These are phyloP conservation scores for Vanessa tameamea DNA, from an alignment of 1,140 invertebrate genomes.

Conservation along the genomic window DNA sequence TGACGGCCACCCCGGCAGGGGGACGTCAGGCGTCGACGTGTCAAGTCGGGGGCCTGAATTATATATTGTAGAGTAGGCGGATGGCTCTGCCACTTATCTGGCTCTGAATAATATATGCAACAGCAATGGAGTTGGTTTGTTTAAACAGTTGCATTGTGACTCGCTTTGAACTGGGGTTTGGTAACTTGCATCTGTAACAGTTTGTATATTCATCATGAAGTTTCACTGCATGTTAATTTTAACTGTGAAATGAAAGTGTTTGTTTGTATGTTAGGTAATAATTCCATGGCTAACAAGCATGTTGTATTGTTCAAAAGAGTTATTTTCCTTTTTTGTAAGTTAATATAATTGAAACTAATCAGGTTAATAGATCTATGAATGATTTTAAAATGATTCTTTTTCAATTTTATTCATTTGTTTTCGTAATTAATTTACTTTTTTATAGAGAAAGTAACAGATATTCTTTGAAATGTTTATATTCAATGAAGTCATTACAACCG, in stretches of 20 bases:
- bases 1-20: constrained; percentile 54
- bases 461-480: neutral
- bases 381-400: no score
- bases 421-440: no score
- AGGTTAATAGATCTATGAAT: no score
- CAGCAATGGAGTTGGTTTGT: constrained; percentile 55
- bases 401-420: no score
- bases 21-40: constrained; percentile 68
- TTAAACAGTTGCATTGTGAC: constrained; percentile 47
- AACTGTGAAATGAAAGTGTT: no score
- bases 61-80: constrained; percentile 67
- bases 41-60: constrained; percentile 70
- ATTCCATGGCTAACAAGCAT: no score
- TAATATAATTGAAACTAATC: no score
- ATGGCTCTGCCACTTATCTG: constrained; percentile 75
- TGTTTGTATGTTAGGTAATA: no score
- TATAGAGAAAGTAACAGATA: neutral
- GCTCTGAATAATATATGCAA: constrained; percentile 71
- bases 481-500: neutral
- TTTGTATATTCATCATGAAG: neutral
- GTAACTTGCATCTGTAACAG: constrained; percentile 2
- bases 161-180: constrained; percentile 29
- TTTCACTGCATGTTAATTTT: neutral
- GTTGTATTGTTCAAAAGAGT: no score
- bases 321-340: no score